phyloP scores from a whole-genome alignment of 1,140 invertebrate genomes.

The Phenacoccus solenopsis region DNA sequence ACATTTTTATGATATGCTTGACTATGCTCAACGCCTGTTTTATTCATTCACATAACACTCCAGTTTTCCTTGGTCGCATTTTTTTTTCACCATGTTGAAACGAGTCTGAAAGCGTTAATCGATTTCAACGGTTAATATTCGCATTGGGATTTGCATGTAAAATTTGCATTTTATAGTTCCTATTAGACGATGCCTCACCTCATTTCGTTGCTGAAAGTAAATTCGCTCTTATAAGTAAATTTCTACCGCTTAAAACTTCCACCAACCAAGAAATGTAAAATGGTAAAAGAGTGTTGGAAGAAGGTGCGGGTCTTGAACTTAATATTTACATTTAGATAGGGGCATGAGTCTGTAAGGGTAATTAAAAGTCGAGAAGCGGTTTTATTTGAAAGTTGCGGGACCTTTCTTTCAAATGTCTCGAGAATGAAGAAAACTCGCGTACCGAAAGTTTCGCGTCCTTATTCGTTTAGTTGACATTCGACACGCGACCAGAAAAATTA shows the following conservation, averaged over 20 bases:
- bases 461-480: background rate
- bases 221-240: background rate
- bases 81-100: too few species aligned
- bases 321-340: slow-evolving; percentile 16
- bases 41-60: too few species aligned
- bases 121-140: background rate
- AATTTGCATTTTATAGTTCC: background rate
- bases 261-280: slow-evolving; percentile 8
- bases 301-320: background rate
- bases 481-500: background rate
- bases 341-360: slow-evolving; percentile 11
- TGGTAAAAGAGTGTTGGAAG: background rate
- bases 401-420: slow-evolving; percentile 1
- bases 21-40: too few species aligned
- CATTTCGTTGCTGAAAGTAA: background rate
- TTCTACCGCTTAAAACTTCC: background rate
- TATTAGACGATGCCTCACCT: background rate
- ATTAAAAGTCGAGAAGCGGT: slow-evolving; percentile 16
- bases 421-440: background rate
- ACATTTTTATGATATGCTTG: too few species aligned
- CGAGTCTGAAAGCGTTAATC: too few species aligned
- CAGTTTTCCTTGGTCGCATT: too few species aligned
- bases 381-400: slow-evolving; percentile 10
- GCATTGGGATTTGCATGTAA: background rate
- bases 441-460: background rate